Evolutionary conservation across 2,888 invertebrate species (phyloP).

Genomic region (Dasypogon diadema): DNA sequence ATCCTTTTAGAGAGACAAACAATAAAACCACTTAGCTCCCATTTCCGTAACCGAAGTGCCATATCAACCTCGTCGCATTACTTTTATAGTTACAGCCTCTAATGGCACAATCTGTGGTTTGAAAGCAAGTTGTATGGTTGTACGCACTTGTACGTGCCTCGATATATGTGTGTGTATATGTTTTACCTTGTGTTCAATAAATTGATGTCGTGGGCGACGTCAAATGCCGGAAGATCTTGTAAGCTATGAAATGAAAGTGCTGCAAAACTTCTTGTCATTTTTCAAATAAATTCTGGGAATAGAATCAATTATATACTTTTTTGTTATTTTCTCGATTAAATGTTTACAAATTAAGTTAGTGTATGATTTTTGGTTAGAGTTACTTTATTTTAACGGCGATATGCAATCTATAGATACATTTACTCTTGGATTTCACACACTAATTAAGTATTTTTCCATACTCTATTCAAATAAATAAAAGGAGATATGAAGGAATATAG

Average conservation of each 20-base stretch:
- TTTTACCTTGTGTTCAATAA: constrained; percentile 13
- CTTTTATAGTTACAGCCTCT: constrained; percentile 52
- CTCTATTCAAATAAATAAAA: too few relatives aligned
- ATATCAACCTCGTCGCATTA: constrained; percentile 49
- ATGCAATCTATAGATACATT: too few relatives aligned
- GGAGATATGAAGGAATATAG: too few relatives aligned
- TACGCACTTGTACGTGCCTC: neutral
- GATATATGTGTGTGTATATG: neutral
- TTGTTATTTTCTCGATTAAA: too few relatives aligned
- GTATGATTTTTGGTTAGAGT: too few relatives aligned
- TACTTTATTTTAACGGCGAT: too few relatives aligned
- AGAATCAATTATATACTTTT: too few relatives aligned
- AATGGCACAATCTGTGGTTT: constrained; percentile 36
- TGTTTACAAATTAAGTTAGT: too few relatives aligned
- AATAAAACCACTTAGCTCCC: constrained; percentile 55
- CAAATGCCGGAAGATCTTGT: constrained; percentile 4
- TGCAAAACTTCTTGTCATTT: neutral
- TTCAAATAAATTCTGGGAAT: too few relatives aligned
- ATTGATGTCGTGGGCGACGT: constrained; percentile 9
- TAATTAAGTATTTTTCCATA: too few relatives aligned
- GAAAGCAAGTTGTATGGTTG: neutral
- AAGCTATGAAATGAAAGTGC: neutral
- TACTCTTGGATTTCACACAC: too few relatives aligned
- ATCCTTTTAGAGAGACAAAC: constrained; percentile 51
- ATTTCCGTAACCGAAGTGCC: constrained; percentile 55